Evolutionary conservation across 2,113 vertebrate species (phyloP).

Genomic region (Mobula birostris): DNA sequence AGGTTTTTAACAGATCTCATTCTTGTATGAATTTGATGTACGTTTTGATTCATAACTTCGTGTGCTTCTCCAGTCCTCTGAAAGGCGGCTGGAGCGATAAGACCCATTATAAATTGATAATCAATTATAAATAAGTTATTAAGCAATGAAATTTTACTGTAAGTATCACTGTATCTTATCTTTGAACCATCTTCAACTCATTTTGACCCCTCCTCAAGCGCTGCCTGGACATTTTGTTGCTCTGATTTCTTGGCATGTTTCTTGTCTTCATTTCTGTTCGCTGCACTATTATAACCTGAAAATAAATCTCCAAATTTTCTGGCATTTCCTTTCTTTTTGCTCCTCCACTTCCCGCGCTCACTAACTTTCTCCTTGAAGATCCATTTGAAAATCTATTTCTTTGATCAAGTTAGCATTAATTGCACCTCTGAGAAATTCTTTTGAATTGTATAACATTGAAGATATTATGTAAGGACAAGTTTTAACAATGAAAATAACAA

Average conservation of each 20-base stretch:
- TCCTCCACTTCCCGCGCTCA: not conserved
- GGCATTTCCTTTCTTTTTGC: not conserved
- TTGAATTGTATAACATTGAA: too few relatives aligned
- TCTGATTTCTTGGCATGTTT: not conserved
- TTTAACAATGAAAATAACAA: too few relatives aligned
- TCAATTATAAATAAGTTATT: not conserved
- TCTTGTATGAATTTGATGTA: not conserved
- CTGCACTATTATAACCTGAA: not conserved
- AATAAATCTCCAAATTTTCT: not conserved
- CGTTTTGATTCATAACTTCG: not conserved
- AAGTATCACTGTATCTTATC: not conserved
- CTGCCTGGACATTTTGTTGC: not conserved
- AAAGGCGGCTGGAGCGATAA: not conserved
- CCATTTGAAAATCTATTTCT: not conserved
- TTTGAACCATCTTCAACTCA: not conserved
- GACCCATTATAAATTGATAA: not conserved
- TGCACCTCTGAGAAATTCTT: too few relatives aligned
- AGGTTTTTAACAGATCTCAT: not conserved
- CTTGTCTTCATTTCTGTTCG: not conserved
- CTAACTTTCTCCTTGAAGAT: not conserved
- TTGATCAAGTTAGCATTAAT: not conserved
- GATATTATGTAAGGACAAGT: too few relatives aligned
- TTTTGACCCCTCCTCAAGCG: too few relatives aligned
- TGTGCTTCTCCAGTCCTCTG: not conserved
- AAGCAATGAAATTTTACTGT: not conserved